Conservation (phyloP, 2,888 invertebrate genomes). For the Neoascia interrupta region DNA sequence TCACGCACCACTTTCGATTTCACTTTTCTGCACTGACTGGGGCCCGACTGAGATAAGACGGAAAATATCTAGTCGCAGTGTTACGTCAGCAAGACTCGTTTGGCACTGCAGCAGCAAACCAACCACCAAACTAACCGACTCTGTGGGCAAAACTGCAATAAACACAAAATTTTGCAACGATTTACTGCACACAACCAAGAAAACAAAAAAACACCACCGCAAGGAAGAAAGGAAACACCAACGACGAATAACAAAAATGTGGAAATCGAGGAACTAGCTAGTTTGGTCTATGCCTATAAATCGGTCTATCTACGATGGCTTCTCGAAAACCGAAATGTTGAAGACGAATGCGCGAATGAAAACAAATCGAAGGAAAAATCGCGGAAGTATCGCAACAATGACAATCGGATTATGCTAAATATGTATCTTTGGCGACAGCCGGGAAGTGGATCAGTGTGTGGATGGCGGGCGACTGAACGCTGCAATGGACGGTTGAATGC, state of each 20-base stretch:
- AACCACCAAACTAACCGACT: slow-evolving; percentile 40
- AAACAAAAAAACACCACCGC: slow-evolving; percentile 32
- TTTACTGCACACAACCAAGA: slow-evolving; percentile 47
- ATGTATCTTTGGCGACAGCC: slow-evolving; percentile 11
- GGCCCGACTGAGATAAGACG: slow-evolving; percentile 49
- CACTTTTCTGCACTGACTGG: slow-evolving; percentile 59
- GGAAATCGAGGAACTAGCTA: slow-evolving; percentile 50
- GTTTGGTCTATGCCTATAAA: slow-evolving; percentile 31
- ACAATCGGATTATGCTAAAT: slow-evolving; percentile 21
- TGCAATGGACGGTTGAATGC: slow-evolving; percentile 3
- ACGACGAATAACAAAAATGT: slow-evolving; percentile 27
- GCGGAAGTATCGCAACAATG: slow-evolving; percentile 50
- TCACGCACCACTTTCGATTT: slow-evolving; percentile 61
- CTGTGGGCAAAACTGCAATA: slow-evolving; percentile 50
- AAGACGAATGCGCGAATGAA: not conserved
- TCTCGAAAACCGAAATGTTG: too few species aligned
- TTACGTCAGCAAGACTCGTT: slow-evolving; percentile 53
- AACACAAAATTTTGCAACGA: slow-evolving; percentile 52
- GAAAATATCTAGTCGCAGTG: slow-evolving; percentile 51
- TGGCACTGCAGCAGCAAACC: slow-evolving; percentile 47
- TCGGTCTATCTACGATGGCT: too few species aligned
- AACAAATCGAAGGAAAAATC: slow-evolving; percentile 12
- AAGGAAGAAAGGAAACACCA: slow-evolving; percentile 46
- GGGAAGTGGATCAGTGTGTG: slow-evolving; percentile 22
- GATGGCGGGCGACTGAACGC: slow-evolving; percentile 37